Base-by-base conservation (phyloP, 2,888 invertebrate genomes). In the Bombylius major region DNA sequence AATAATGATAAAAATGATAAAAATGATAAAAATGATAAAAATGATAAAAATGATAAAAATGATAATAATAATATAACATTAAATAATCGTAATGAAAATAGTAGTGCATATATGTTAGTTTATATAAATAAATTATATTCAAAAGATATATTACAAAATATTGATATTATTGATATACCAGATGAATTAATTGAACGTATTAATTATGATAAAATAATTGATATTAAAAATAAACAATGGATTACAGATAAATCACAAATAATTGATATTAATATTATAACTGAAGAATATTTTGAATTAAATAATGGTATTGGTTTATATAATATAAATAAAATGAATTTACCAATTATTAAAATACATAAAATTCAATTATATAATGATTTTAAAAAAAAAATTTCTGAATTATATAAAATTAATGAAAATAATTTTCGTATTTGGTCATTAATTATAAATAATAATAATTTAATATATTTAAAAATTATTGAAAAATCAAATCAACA, bases 81-180 rank as follows among this genome's bases (percentile, higher is more conserved):
- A 58, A 42, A 42, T 42, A 11, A 42, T 42, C 7, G 5, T 11
- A 90, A 94, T 68, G 90, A 93, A 70, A 96, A 94, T 77, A 97
- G 97, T 66, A 99, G 96, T 73, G 99, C 99, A 14, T 99, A 99
- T 79, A 99, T 99, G 98, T 83, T 99, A 78, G 98, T 99, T 53
- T 99, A 99, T 74, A 96, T 99, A 69, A 83, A 96, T 64, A 89
- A 95, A 76, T 87, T 89, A 47, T 87, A 88, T 70, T 76, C 92
- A 67, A 83, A 84, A 65, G 87, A 86, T 62, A 92, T 96, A 33
- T 78, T 98, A 62, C 89, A 91, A 78, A 88, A 91, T 69, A 92
- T 96, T 42, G 86, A 86, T 23, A 93, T 94, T 72, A 83, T 82
- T 55, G 96, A 98, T 75, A 98, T 99, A 72, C 98, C 98, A 52